Evolutionary conservation across 2,888 invertebrate genomes (phyloP).

Genomic region (Allygus modestus): DNA sequence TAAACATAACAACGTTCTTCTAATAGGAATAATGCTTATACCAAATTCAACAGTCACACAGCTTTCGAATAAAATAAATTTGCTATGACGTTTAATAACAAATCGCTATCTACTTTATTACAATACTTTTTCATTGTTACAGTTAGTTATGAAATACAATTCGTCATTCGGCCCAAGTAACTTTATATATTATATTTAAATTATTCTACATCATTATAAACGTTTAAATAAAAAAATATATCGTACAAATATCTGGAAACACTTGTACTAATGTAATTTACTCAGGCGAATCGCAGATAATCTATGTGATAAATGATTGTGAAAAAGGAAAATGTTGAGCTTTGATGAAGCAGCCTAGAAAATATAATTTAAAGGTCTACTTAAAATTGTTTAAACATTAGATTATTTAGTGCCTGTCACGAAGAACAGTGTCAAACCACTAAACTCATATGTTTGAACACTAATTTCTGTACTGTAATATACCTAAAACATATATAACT

Average conservation of each 20-base stretch:
- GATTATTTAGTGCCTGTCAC: no score
- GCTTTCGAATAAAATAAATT: conserved; percentile 37
- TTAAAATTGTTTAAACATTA: no score
- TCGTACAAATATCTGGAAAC: conserved; percentile 19
- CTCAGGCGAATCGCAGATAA: neutral
- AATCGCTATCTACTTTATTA: conserved; percentile 38
- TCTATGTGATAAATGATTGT: conserved; percentile 1
- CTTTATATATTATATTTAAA: neutral
- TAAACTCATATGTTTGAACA: no score
- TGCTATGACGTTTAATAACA: conserved; percentile 34
- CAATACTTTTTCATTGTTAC: conserved; percentile 20
- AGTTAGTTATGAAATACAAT: conserved; percentile 18
- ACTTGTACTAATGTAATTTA: conserved; percentile 22
- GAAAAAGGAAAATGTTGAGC: neutral
- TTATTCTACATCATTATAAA: conserved; percentile 27
- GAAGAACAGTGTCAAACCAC: no score
- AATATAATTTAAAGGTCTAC: no score
- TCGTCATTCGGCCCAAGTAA: neutral
- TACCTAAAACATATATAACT: no score
- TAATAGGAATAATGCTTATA: conserved; percentile 19
- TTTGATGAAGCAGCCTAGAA: no score
- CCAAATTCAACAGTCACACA: conserved; percentile 50
- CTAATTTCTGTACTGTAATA: no score
- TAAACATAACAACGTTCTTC: conserved; percentile 45
- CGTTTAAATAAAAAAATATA: conserved; percentile 42